These are phyloP conservation scores for Centropus unirufus DNA, from an alignment of 2,113 vertebrate species.

Conservation along the genomic window DNA sequence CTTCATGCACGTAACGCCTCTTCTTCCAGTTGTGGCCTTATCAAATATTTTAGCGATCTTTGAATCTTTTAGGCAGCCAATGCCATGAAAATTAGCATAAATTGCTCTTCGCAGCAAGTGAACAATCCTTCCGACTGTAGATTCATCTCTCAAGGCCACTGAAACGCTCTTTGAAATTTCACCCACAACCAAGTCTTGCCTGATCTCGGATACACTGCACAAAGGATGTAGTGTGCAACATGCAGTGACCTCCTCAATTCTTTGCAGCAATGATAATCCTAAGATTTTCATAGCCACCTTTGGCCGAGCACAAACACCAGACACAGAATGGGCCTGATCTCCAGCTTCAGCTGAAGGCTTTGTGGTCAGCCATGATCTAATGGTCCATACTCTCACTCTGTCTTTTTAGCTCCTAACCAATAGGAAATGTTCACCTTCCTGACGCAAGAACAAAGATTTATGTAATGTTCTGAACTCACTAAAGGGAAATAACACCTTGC, in stretches of 20 bases:
- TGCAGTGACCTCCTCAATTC: not conserved
- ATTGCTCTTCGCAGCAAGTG: conserved; percentile 29
- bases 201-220: not conserved
- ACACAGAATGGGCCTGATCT: not conserved
- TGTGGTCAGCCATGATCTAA: not conserved
- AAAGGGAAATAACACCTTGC: not conserved
- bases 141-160: not conserved
- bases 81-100: conserved; percentile 22
- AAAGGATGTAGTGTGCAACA: not conserved
- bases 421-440: not conserved
- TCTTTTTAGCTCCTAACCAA: not conserved
- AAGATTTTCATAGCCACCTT: not conserved
- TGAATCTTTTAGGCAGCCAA: not conserved
- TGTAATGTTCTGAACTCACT: not conserved
- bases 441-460: not conserved
- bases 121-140: conserved; percentile 3
- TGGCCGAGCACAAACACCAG: not conserved
- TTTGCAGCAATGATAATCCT: not conserved
- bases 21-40: conserved; percentile 43
- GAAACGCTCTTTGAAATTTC: not conserved
- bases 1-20: conserved; percentile 25
- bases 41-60: conserved; percentile 21
- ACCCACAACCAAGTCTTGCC: not conserved
- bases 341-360: not conserved
- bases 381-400: not conserved